phyloP scores from a whole-genome alignment of 92 coral and sea anemone genomes.

The Anthopleura xanthogrammica region DNA sequence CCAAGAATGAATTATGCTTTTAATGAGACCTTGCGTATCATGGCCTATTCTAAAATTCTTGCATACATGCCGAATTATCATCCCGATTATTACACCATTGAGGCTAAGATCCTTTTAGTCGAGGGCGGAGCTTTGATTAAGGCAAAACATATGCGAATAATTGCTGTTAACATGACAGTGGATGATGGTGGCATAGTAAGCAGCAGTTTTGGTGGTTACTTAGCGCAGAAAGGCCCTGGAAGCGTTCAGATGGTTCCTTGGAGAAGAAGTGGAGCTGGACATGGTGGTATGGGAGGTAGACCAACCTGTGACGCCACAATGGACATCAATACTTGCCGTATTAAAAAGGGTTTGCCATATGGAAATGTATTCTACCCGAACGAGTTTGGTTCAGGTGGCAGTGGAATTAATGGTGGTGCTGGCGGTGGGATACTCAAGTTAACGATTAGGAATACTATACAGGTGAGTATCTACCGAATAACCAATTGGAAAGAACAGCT shows the following conservation, averaged over 20 bases:
- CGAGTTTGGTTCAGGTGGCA: constrained; percentile 69
- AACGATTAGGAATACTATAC: constrained; percentile 42
- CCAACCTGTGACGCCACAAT: constrained; percentile 46
- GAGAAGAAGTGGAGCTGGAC: constrained; percentile 74
- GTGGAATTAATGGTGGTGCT: constrained; percentile 51
- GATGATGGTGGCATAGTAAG: constrained; percentile 64
- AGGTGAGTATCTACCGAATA: constrained; percentile 28
- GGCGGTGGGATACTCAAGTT: constrained; percentile 72
- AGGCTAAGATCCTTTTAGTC: constrained; percentile 48
- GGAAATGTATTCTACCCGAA: constrained; percentile 53
- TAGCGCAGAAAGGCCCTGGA: constrained; percentile 54
- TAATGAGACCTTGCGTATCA: constrained; percentile 69
- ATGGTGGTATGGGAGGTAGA: constrained; percentile 71
- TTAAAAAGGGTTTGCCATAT: constrained; percentile 54
- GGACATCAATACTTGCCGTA: constrained; percentile 49
- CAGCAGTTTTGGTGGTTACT: constrained; percentile 48
- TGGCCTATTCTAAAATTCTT: constrained; percentile 62
- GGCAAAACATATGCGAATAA: constrained; percentile 44
- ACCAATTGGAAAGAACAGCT: too few species aligned
- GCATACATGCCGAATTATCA: constrained; percentile 60
- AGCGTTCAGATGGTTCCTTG: constrained; percentile 47
- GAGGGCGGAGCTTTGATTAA: constrained; percentile 62
- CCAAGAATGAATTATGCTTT: constrained; percentile 34
- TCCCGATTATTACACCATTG: constrained; percentile 42
- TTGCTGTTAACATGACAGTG: constrained; percentile 55